Conservation (phyloP, 2,797 vertebrate species). For the Microtus obscurus region DNA sequence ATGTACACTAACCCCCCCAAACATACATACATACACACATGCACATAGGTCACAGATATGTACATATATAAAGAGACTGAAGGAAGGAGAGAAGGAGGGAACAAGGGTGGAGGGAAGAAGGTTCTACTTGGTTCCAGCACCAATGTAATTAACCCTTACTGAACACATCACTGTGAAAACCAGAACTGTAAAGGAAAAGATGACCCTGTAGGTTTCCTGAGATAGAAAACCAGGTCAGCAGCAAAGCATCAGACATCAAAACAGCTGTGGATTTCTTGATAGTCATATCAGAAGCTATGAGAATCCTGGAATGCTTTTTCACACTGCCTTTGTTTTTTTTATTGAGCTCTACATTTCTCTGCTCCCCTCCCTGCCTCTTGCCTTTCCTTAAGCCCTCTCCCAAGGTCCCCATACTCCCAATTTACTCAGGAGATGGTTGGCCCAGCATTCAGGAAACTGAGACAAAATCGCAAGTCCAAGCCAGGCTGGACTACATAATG, state of each 20-base stretch:
- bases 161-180: slow-evolving; percentile 5
- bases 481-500: neutral
- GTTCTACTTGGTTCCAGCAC: neutral
- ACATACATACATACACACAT: neutral
- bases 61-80: neutral
- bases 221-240: slow-evolving; percentile 10
- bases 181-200: slow-evolving; percentile 22
- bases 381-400: too few relatives aligned
- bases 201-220: slow-evolving; percentile 11
- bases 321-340: too few relatives aligned
- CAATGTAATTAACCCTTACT: neutral
- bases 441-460: neutral
- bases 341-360: too few relatives aligned
- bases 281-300: neutral
- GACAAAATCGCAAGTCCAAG: neutral
- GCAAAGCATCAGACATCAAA: slow-evolving; percentile 19
- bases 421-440: neutral
- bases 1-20: neutral
- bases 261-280: slow-evolving; percentile 32
- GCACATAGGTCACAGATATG: neutral
- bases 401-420: too few relatives aligned
- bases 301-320: neutral
- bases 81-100: neutral
- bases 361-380: too few relatives aligned
- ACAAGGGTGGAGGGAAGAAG: too few relatives aligned